A percentile compares a stretch with the other conserved stretches of the same genome.
Conservation (phyloP, 2,797 vertebrate species). For the Falco columbarius region DNA sequence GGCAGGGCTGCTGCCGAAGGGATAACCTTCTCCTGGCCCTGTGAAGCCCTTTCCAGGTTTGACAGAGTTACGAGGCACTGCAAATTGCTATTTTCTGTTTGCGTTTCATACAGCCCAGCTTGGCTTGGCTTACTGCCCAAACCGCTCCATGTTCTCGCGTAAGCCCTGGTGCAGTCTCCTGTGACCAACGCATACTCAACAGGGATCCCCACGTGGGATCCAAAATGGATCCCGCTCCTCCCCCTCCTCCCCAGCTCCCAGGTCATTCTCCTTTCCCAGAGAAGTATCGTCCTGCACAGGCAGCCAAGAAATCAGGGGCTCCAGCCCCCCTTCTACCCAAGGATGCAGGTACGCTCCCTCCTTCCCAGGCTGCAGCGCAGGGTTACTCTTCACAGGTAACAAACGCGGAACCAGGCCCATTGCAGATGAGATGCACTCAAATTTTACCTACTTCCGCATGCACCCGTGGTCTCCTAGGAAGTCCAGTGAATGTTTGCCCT, state of each 20-base stretch:
- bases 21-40: background rate
- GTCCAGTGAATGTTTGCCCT: background rate
- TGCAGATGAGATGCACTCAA: background rate
- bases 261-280: background rate
- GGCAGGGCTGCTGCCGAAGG: background rate
- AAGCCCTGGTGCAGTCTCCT: background rate
- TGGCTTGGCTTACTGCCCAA: conserved; percentile 36
- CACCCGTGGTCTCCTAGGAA: background rate
- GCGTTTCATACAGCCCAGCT: background rate
- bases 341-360: background rate
- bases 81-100: background rate
- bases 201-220: background rate
- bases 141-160: background rate
- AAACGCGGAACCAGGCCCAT: background rate
- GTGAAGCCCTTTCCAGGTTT: background rate
- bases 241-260: background rate
- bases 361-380: background rate
- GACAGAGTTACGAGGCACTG: background rate
- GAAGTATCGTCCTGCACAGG: background rate
- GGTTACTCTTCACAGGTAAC: background rate
- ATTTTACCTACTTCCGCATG: background rate
- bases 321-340: background rate
- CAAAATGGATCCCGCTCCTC: background rate
- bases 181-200: background rate
- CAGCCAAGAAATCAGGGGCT: background rate